Conservation (phyloP, 2,888 invertebrate genomes). For the Drosophila mayaguana region DNA sequence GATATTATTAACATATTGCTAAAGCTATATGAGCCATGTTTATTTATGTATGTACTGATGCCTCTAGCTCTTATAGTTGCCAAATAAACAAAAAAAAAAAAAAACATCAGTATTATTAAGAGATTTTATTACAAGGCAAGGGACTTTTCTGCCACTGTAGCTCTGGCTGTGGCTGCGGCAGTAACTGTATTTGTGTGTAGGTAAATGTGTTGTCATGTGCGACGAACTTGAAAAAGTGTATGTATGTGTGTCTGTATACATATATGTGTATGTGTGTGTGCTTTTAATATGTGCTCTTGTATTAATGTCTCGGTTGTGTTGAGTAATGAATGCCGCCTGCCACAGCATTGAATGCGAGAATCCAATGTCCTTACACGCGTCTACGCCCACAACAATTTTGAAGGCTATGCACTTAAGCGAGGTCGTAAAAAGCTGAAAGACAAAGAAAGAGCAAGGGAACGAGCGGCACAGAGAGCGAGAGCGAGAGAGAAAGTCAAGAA, state of each 20-base stretch:
- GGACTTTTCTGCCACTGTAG: not conserved
- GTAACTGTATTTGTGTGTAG: constrained; percentile 33
- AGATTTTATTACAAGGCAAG: too few relatives aligned
- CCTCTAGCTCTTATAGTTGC: too few relatives aligned
- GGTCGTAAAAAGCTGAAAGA: constrained; percentile 61
- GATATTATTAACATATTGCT: too few relatives aligned
- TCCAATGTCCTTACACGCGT: constrained; percentile 66
- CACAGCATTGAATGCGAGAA: constrained; percentile 65
- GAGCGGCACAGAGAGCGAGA: not conserved
- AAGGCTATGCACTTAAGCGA: constrained; percentile 76
- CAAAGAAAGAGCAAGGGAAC: constrained; percentile 4
- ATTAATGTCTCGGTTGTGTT: constrained; percentile 66
- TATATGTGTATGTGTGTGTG: constrained; percentile 19
- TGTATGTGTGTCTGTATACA: not conserved
- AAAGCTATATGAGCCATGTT: too few relatives aligned
- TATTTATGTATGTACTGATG: too few relatives aligned
- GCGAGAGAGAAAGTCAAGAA: not conserved
- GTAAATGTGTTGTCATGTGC: constrained; percentile 59
- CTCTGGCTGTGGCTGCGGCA: constrained; percentile 24
- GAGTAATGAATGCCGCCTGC: constrained; percentile 73
- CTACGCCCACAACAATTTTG: constrained; percentile 50
- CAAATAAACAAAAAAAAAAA: too few relatives aligned
- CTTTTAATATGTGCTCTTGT: constrained; percentile 61
- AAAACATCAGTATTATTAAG: too few relatives aligned
- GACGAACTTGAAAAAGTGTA: constrained; percentile 50